Base-by-base conservation (phyloP, 2,888 invertebrate genomes). In the Loripinus fragilis region DNA sequence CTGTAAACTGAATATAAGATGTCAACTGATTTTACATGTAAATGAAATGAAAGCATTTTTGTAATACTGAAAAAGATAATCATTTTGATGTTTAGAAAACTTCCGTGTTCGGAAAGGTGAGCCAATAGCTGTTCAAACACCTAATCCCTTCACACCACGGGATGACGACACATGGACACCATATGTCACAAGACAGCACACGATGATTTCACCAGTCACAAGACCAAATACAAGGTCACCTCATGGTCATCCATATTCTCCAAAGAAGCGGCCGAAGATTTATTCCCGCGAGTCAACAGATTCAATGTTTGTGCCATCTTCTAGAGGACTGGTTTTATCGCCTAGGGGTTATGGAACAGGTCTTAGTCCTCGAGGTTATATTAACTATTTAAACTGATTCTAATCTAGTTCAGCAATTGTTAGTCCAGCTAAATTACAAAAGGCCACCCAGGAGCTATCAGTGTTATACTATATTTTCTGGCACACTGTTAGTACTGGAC, bases 31-130 rank as follows among this genome's bases (percentile, higher is more conserved):
- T n/a, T n/a, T n/a, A n/a, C n/a, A n/a, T n/a, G n/a, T n/a, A n/a
- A n/a, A n/a, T n/a, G n/a, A n/a, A n/a, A n/a, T n/a, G n/a, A n/a
- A n/a, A n/a, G n/a, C n/a, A n/a, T n/a, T n/a, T n/a, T n/a, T n/a
- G n/a, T n/a, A 38, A 10, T 67, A 67, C n/a, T 67, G 67, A 67
- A 2, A 8, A 12, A 28, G 25, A 20, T 41, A 41, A 67, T 67
- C 23, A 67, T 64, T 81, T 66, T 74, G 64, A 76, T 79, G 72
- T 71, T 69, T 84, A 84, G 84, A 84, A 42, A 77, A 84, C 84
- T 84, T 84, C 74, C 81, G 84, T 50, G 84, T 80, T 33, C 81
- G 76, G 52, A 84, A 84, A 78, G 84, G 84, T 23, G 84, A 77
- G 64, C 78, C 84, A n/a, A 84, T 84, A 30, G 75, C 79, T 52